Base-by-base conservation (phyloP, 2,113 vertebrate genomes). In the Hemichromis elongatus region DNA sequence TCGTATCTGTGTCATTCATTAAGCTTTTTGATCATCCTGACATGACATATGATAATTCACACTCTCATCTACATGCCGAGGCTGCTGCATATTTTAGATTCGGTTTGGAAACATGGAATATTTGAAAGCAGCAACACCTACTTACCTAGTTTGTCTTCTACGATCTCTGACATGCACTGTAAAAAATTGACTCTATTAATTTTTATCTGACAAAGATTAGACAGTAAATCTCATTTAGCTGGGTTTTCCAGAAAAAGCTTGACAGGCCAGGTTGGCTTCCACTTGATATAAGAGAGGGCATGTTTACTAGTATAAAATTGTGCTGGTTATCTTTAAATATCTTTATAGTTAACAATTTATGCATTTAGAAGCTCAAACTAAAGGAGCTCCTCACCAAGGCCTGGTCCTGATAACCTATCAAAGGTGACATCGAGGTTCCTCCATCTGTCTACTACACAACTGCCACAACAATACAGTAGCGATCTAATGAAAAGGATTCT, bases 1-100 rank as follows among this genome's bases (percentile, higher is more conserved):
- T 92, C 83, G 54, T 90, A 95, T 95, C 93, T 92, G 14, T 92
- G 93, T 94, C 92, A 88, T 84, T 96, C 92, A 92, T 94, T 94
- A 95, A 80, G 89, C 88, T 88, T 93, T 95, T 90, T 93, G 88
- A 93, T 93, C 93, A 89, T 85, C 52, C 3, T 83, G 90, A 93
- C 92, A 93, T 91, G 88, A 92, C 90, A 88, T 89, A 88, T 90
- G 92, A 92, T 93, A 92, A 94, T 93, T 50, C 80, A 54, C 35
- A 47, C 81, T 83, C 89, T 87, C n/a, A 88, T 93, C 80, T 92
- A 77, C 90, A 86, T 73, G 85, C 83, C 5, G 21, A 50, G 59
- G 82, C 86, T 82, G 82, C 18, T 91, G 90, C 90, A 92, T 92
- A 89, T 91, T 93, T 90, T 52, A 91, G 19, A 81, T 82, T 85